A percentile compares a stretch with the other conserved stretches of the same genome.
These are phyloP conservation scores for Scomber colias DNA, from an alignment of 2,113 vertebrate genomes.

Conservation along the genomic window DNA sequence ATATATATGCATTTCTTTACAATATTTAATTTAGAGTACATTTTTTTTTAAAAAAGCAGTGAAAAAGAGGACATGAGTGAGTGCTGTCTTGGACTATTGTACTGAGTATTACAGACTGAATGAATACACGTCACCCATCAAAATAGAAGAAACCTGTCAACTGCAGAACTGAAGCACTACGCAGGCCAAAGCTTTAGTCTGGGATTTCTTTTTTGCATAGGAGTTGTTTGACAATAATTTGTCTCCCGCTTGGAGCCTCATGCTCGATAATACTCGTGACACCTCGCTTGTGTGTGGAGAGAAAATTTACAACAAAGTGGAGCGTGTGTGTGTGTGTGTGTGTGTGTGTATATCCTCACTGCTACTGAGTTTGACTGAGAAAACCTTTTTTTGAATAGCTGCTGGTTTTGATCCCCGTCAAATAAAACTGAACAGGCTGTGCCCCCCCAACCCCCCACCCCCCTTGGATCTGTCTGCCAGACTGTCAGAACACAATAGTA, in stretches of 20 bases:
- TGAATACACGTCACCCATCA: conserved; percentile 46
- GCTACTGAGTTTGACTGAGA: conserved; percentile 49
- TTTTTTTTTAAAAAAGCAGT: conserved; percentile 62
- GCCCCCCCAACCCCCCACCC: neutral
- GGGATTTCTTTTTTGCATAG: conserved; percentile 78
- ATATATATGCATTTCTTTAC: conserved; percentile 76
- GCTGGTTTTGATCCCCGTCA: conserved; percentile 63
- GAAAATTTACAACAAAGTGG: conserved; percentile 51
- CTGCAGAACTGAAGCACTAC: conserved; percentile 53
- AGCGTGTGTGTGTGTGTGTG: no score
- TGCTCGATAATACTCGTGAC: conserved; percentile 66
- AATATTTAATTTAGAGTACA: conserved; percentile 74
- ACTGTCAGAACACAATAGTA: conserved; percentile 1
- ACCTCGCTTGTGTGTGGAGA: conserved; percentile 65
- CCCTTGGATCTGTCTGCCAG: conserved; percentile 6
- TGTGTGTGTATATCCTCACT: conserved; percentile 12
- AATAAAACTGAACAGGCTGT: neutral
- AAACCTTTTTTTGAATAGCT: conserved; percentile 58
- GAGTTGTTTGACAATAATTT: conserved; percentile 62
- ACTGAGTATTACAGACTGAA: conserved; percentile 47
- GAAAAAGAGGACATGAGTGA: conserved; percentile 40
- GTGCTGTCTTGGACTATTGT: conserved; percentile 38
- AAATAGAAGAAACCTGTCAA: conserved; percentile 50
- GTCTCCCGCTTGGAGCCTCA: conserved; percentile 44
- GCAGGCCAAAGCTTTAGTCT: conserved; percentile 68